Evolutionary conservation across 35 echinoderm and acorn worm genomes (phyloP).

Genomic region (Acanthaster planci): DNA sequence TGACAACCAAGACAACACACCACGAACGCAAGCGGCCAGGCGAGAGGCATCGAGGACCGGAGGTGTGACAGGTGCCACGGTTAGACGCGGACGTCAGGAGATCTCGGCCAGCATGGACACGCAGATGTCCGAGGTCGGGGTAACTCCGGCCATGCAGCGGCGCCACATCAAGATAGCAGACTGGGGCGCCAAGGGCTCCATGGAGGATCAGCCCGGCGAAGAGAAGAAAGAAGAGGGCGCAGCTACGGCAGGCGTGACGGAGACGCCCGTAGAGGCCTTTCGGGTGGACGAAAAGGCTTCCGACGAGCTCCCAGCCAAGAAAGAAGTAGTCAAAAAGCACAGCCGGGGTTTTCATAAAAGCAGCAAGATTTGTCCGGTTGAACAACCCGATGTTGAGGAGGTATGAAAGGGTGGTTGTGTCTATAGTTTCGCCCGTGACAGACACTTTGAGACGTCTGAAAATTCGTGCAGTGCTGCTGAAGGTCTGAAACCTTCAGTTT

Average conservation of each 20-base stretch:
- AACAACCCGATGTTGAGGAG: not conserved
- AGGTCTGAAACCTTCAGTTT: too few relatives aligned
- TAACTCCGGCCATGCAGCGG: not conserved
- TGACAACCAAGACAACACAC: not conserved
- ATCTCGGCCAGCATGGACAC: not conserved
- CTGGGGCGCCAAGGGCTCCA: not conserved
- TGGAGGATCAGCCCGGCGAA: too few relatives aligned
- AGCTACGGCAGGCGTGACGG: not conserved
- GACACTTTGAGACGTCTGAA: too few relatives aligned
- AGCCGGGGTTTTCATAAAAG: not conserved
- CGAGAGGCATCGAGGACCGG: not conserved
- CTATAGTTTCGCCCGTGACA: too few relatives aligned
- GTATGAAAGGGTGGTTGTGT: too few relatives aligned
- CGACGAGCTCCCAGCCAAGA: not conserved
- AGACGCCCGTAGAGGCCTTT: not conserved
- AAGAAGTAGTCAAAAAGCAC: not conserved
- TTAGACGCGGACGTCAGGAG: not conserved
- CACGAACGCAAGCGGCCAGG: too few relatives aligned
- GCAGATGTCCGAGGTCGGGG: slow-evolving; percentile 7
- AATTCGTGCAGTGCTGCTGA: too few relatives aligned
- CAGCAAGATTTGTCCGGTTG: slow-evolving; percentile 1
- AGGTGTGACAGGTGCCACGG: not conserved
- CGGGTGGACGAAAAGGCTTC: not conserved
- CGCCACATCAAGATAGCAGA: slow-evolving; percentile 6
- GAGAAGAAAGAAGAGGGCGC: not conserved